Conservation (phyloP, 2,113 vertebrate species). For the Prietella phreatophila region DNA sequence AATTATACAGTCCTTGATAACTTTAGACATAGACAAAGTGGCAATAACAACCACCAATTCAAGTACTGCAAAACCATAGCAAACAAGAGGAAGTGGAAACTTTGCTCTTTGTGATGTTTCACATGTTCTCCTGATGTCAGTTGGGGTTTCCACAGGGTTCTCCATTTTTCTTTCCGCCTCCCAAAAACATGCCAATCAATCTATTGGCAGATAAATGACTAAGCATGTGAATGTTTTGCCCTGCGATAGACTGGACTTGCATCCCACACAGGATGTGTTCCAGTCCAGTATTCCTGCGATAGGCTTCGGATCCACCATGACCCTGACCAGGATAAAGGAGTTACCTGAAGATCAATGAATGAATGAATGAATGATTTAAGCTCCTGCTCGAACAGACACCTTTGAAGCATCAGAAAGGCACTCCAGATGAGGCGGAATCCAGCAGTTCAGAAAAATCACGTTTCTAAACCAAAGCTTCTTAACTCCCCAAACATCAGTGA, state of each 20-base stretch:
- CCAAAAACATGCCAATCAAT: neutral
- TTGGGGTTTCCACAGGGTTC: neutral
- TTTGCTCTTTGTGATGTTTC: neutral
- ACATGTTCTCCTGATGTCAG: neutral
- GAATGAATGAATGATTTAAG: neutral
- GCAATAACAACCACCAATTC: neutral
- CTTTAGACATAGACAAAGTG: neutral
- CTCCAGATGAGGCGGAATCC: neutral
- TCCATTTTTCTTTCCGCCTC: neutral
- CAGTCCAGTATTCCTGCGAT: neutral
- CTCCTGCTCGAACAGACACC: neutral
- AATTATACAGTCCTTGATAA: constrained; percentile 13
- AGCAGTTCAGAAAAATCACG: neutral
- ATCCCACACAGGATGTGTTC: neutral
- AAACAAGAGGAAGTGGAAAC: too few species aligned
- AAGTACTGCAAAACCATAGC: neutral
- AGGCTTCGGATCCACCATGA: neutral
- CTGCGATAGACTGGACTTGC: neutral
- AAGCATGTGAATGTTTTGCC: neutral
- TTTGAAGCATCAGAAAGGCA: neutral
- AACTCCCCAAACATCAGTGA: neutral
- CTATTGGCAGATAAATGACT: neutral
- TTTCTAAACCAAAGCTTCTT: neutral
- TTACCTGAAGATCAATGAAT: neutral
- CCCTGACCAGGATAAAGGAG: neutral